A percentile compares a stretch with the other conserved stretches of the same genome.
Evolutionary conservation across 2,888 invertebrate genomes (phyloP).

Genomic region (Philonicus albiceps): DNA sequence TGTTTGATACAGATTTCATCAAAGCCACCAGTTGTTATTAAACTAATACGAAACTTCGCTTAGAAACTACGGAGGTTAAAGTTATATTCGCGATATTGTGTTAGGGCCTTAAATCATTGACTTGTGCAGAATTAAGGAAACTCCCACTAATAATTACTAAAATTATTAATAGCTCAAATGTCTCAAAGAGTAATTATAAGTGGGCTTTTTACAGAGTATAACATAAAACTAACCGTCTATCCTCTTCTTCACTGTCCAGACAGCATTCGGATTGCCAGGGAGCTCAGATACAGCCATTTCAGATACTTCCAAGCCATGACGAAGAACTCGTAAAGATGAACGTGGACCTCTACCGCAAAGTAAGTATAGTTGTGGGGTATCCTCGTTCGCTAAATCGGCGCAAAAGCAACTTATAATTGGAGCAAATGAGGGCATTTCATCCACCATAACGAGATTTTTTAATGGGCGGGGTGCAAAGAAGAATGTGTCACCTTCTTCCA

Average conservation of each 20-base stretch:
- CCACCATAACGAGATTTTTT: constrained; percentile 94
- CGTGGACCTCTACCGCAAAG: constrained; percentile 95
- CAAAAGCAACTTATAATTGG: constrained; percentile 88
- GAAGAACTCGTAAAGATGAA: constrained; percentile 88
- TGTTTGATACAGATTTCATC: constrained; percentile 78
- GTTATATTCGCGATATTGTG: background rate
- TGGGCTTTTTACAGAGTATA: background rate
- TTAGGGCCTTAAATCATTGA: background rate
- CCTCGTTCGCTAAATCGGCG: constrained; percentile 96
- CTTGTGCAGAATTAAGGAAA: background rate
- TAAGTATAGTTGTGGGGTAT: constrained; percentile 97
- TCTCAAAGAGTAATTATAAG: background rate
- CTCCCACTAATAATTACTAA: constrained; percentile 20
- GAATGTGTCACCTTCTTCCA: constrained; percentile 99
- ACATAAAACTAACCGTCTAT: constrained; percentile 84
- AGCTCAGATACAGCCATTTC: constrained; percentile 99
- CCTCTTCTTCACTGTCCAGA: constrained; percentile 97
- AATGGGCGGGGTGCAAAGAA: constrained; percentile 95
- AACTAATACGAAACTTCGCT: constrained; percentile 40
- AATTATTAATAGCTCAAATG: background rate
- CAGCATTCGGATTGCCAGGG: constrained; percentile 99
- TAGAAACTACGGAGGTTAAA: constrained; percentile 24
- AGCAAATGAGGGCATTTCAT: constrained; percentile 95
- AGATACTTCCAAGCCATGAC: constrained; percentile 97
- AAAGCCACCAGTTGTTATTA: constrained; percentile 55